Evolutionary conservation across 2,797 vertebrate species (phyloP), one percentile per base, ranked within the genome.

Genomic region (Betta splendens): DNA sequence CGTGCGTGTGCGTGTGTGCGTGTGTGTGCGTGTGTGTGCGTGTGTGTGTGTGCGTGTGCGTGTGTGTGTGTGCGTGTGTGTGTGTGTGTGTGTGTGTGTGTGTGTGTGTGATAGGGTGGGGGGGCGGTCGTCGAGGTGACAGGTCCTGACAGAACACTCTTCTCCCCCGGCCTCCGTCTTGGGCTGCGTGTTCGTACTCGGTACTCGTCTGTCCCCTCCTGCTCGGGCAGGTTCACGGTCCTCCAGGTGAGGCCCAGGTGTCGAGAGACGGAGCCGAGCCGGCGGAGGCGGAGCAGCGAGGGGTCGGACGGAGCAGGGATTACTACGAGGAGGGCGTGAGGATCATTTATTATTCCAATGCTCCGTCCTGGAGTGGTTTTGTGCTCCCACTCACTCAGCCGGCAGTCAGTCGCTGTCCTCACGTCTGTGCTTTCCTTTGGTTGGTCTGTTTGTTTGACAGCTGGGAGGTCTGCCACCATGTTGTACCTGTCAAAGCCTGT

Each of bases 381-480:
- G 49, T 60, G 42, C 29, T n/a, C 3, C 21, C 48, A 11, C 46
- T 44, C 40, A 26, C 48, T 36, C 12, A 5, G 35, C 55, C 15
- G 72, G 74, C 55, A 49, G 50, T 63, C 77, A 46, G 17, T 77
- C 75, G 46, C 59, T 75, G 38, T 68, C 15, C 36, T 58, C 13
- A 15, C 62, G 45, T 81, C 60, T 83, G 40, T 63, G 7, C 47
- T 72, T 87, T 64, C 62, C 59, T 69, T 39, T 58, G 32, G 73
- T 72, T 68, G 79, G 72, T 70, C 68, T 54, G 62, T 70, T 80
- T 83, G 72, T 87, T 86, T 88, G 86, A 89, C 85, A 89, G 75
- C 56, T 63, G 51, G 53, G 66, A 80, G 69, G 75, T 75, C 67
- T 70, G 63, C 59, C 73, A 76, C 69, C 72, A 72, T 78, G 79